Base-by-base conservation (phyloP, 2,113 vertebrate species). In the Numenius arquata region DNA sequence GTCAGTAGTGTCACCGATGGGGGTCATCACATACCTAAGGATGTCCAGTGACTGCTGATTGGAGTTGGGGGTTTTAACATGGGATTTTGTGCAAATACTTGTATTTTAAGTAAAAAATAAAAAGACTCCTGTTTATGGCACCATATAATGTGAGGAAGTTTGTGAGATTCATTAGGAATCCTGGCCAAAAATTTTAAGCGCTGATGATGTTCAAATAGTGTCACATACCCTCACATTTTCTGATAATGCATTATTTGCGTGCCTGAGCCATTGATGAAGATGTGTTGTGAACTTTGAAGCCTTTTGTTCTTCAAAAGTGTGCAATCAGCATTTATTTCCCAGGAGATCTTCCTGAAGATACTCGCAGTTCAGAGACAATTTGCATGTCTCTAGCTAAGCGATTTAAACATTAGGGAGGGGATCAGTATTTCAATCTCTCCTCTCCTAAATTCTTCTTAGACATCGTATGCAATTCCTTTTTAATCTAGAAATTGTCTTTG, bases 401-500 rank as follows among this genome's bases (percentile, higher is more conserved):
- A 72, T 68, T 91, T 45, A 79, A 88, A 56, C 74, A 10, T 22
- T 2, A 56, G 48, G 52, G 61, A 62, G 61, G 61, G 36, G 36
- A 40, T 62, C 15, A 11, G n/a, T 38, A 17, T 38, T 38, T 25
- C 61, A 27, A 18, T 38, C 61, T 62, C 25, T 62, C 23, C 36
- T 62, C 16, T 62, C 94, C 76, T 92, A 5, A 34, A n/a, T 72
- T 29, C 78, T 86, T 40, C 50, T 77, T n/a, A 58, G 9, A 65
- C 56, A 11, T 27, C 26, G 15, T 15, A 36, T 71, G 62, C 56
- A 38, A 84, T 72, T 12, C 16, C 73, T 87, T 85, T 90, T 95
- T 87, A 74, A 87, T 92, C 94, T 85, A 53, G 72, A 67, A 93
- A 90, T 84, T 59, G 59, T 34, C 95, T 96, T 95, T 96, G 94